These are phyloP conservation scores for Tinamus guttatus DNA, from an alignment of 2,113 vertebrate species.

Conservation along the genomic window DNA sequence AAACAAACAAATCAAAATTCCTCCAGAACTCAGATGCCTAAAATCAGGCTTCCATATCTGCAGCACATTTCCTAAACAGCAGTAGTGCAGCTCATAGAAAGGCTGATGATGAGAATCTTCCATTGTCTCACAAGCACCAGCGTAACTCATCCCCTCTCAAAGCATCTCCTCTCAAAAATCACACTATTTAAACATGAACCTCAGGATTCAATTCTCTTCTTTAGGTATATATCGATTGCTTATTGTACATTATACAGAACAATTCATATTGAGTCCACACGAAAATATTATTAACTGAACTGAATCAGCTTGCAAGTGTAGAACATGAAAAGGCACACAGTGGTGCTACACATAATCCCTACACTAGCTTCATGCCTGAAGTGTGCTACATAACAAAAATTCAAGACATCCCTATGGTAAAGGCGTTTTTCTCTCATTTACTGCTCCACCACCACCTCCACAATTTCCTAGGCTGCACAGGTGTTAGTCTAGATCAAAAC, in stretches of 20 bases:
- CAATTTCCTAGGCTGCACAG: background rate
- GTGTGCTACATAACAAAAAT: background rate
- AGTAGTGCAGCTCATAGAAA: background rate
- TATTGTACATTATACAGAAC: background rate
- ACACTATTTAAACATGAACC: background rate
- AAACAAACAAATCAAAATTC: background rate
- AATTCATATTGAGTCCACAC: background rate
- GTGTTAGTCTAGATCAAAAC: background rate
- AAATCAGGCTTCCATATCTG: background rate
- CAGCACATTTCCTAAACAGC: background rate
- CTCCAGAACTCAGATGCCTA: background rate
- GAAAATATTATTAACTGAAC: background rate
- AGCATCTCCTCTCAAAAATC: background rate
- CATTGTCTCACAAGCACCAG: background rate
- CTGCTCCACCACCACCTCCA: background rate
- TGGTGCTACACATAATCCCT: background rate
- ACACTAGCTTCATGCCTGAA: too few species aligned
- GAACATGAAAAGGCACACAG: accelerated
- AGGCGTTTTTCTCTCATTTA: background rate
- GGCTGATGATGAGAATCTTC: background rate
- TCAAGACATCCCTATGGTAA: background rate
- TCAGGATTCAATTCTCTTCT: too few species aligned
- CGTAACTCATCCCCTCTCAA: too few species aligned
- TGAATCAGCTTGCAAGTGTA: background rate
- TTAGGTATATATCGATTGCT: background rate